Evolutionary conservation across 35 echinoderm and acorn worm species (phyloP).

Genomic region (Ophiothrix spiculata): DNA sequence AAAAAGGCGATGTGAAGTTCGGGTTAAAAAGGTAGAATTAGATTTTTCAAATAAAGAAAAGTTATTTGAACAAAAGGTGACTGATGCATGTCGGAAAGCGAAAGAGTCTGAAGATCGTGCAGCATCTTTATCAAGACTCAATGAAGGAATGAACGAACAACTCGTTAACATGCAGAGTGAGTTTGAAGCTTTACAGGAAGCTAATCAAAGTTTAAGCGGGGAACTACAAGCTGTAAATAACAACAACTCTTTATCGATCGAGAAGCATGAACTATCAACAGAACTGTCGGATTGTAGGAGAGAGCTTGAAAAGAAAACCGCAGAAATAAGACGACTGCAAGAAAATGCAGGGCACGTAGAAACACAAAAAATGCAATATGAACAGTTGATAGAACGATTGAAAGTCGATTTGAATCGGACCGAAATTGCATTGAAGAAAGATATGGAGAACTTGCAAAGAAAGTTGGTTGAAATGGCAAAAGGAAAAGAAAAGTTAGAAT

Average conservation of each 20-base stretch:
- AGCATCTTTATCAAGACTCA: not conserved
- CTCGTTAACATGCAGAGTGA: conserved; percentile 14
- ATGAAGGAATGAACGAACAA: not conserved
- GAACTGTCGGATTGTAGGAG: not conserved
- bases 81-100: not conserved
- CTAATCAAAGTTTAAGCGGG: conserved; percentile 7
- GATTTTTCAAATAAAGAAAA: conserved; percentile 33
- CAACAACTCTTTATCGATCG: too few species aligned
- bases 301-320: not conserved
- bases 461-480: conserved; percentile 21
- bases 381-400: conserved; percentile 42
- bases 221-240: too few species aligned
- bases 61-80: conserved; percentile 4
- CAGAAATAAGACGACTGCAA: not conserved
- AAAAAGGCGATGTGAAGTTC: conserved; percentile 30
- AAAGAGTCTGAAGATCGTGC: conserved; percentile 15
- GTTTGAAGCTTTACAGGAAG: not conserved
- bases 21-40: not conserved
- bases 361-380: conserved; percentile 24
- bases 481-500: conserved; percentile 35
- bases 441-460: conserved; percentile 21
- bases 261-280: not conserved
- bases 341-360: not conserved
- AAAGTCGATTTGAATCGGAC: conserved; percentile 47
- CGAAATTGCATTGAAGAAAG: conserved; percentile 19